Conservation (phyloP, 1,140 invertebrate species). For the Oedothorax gibbosus region DNA sequence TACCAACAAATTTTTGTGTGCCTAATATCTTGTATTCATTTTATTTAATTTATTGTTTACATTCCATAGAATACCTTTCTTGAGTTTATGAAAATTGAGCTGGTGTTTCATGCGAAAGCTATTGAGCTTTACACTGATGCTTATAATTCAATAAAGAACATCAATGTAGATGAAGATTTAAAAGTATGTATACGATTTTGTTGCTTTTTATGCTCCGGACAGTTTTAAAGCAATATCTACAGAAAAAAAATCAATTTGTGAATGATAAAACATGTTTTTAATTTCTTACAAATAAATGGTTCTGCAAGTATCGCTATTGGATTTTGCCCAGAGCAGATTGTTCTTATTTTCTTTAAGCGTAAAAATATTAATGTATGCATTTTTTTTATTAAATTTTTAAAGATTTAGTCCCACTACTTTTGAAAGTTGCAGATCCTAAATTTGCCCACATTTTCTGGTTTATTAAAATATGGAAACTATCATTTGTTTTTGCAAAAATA, state of each 20-base stretch:
- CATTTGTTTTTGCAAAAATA: no score
- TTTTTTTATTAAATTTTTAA: no score
- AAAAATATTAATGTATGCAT: no score
- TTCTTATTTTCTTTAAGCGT: no score
- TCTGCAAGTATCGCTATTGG: no score
- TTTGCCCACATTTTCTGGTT: no score
- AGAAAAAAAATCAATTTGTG: neutral
- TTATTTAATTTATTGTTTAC: conserved; percentile 1
- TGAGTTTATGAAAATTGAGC: conserved; percentile 58
- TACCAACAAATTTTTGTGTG: neutral
- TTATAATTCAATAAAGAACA: conserved; percentile 23
- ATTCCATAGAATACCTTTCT: conserved; percentile 32
- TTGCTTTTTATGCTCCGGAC: neutral
- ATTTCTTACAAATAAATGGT: neutral
- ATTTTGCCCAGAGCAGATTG: no score
- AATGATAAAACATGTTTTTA: conserved; percentile 10
- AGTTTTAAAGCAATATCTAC: neutral
- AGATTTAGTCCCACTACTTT: no score
- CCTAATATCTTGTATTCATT: no score
- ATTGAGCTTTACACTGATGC: conserved; percentile 59
- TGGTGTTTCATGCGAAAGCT: conserved; percentile 59
- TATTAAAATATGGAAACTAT: no score
- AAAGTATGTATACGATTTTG: conserved; percentile 35
- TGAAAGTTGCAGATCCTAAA: no score
- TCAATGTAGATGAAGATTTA: conserved; percentile 51